Evolutionary conservation across 1,140 invertebrate genomes (phyloP).

Genomic region (Nasonia giraulti): DNA sequence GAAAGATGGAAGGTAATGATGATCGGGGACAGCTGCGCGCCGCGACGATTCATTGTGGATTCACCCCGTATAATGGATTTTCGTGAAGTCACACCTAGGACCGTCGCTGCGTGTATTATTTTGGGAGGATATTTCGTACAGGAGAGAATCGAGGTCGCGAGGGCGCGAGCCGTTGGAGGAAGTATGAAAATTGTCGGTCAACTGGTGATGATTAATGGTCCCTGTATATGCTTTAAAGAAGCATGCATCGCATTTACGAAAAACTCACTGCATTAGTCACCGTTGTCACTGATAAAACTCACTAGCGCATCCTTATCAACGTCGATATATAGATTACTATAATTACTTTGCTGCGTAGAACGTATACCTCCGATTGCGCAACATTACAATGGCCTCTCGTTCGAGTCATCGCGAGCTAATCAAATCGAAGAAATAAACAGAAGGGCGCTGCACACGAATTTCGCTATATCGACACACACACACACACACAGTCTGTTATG

Average conservation of each 20-base stretch:
- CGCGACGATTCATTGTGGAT: slow-evolving; percentile 65
- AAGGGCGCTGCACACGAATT: background rate
- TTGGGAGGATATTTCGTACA: background rate
- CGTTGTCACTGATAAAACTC: too few relatives aligned
- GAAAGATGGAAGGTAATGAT: slow-evolving; percentile 52
- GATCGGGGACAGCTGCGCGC: slow-evolving; percentile 64
- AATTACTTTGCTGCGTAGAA: too few relatives aligned
- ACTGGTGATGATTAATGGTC: background rate
- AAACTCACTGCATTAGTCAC: background rate
- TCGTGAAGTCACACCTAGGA: slow-evolving; percentile 65
- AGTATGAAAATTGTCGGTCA: slow-evolving; percentile 11
- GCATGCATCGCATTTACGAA: background rate
- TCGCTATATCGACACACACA: background rate
- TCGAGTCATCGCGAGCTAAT: background rate
- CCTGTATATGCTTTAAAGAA: too few relatives aligned
- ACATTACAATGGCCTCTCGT: background rate
- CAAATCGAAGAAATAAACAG: background rate
- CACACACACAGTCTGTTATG: background rate
- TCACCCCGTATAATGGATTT: slow-evolving; percentile 67
- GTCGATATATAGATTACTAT: too few relatives aligned
- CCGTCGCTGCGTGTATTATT: background rate
- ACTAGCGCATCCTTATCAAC: background rate
- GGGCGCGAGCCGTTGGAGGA: slow-evolving; percentile 5
- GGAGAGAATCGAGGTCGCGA: slow-evolving; percentile 27
- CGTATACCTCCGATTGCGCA: background rate